Evolutionary conservation across 2,113 vertebrate genomes (phyloP), one percentile per base, ranked within the genome.

Genomic region (Neogale vison): DNA sequence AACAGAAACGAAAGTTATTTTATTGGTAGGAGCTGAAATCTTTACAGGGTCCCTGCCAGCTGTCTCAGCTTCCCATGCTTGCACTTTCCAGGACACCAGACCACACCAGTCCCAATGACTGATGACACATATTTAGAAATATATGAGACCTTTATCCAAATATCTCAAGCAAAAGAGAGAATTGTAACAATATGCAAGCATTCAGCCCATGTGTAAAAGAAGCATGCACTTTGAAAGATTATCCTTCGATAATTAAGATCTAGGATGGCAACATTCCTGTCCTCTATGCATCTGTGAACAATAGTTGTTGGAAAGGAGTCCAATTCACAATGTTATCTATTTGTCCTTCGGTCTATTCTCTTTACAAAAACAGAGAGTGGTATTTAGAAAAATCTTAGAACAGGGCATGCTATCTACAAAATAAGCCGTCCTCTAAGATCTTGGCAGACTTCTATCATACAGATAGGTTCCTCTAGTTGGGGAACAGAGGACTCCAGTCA

Each of bases 11-110:
- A 23, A 55, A 52, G 15, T 50, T 20, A 34, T 42, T 50, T 67
- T 86, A 50, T 4, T 26, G 36, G 17, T 69, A 45, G 42, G 4
- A 31, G 7, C 1, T 15, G 21, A 87, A 1, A 26, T 36, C 12
- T 15, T 65, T 65, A 23, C 12, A 57, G 4, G 14, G 52, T 80
- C 45, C 5, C 31, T 31, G 6, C 29, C 21, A n/a, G 31, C 12
- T 3, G 3, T 50, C 3, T 1, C 34, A 11, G 15, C 24, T 23
- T 10, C 1, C 69, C 18, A 18, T 50, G 12, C 6, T 23, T 6
- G 3, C 1, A n/a, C 1, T 55, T 76, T 67, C 45, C 47, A 26
- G 79, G 85, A 23, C 20, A 7, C 9, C 45, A 74, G 24, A 2
- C 10, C 13, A 24, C 18, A 23, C 18, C 55, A 57, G 15, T 18